Evolutionary conservation across 2,888 invertebrate species (phyloP), one percentile per base, ranked within the genome.

Genomic region (Acrobasis repandana): DNA sequence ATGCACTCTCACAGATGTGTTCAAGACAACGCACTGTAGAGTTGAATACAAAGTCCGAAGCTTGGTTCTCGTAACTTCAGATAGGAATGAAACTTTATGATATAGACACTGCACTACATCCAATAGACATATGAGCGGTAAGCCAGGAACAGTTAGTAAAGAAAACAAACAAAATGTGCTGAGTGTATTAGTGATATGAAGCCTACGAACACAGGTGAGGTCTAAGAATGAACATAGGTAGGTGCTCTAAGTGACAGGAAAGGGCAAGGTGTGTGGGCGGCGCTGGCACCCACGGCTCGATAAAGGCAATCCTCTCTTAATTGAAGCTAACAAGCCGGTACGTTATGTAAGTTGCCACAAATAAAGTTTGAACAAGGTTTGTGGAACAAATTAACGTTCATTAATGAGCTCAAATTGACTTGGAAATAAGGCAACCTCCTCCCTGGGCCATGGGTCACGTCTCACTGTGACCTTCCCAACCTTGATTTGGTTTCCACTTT

Each of bases 401-500:
- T 76, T 74, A 79, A 81, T 77, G 77, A 82, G 77, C 74, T 79
- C 74, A 76, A 77, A 75, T 81, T 74, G 77, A 74, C 70, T 76
- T 75, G 73, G 76, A 70, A 76, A 76, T 74, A 65, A 79, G 73
- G 80, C 77, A 82, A 78, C 79, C 74, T 79, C 80, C 79, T 82
- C 84, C 84, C 79, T 80, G 80, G 93, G 91, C 93, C 85, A 90
- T 90, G 93, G 94, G 94, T 93, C 95, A 95, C 95, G 95, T 94
- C 94, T 93, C 93, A 91, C 86, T 90, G 95, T 95, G 94, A 94
- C 94, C 94, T 95, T 95, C 88, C 93, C 94, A 94, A 94, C 94
- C 93, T 95, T 95, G 95, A 95, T 95, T 95, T 95, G 95, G 95
- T 95, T 95, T 95, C 95, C 95, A 95, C 94, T 94, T 83, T 93